These are phyloP conservation scores for Acronicta leporina DNA, from an alignment of 2,888 invertebrate genomes.

Conservation along the genomic window DNA sequence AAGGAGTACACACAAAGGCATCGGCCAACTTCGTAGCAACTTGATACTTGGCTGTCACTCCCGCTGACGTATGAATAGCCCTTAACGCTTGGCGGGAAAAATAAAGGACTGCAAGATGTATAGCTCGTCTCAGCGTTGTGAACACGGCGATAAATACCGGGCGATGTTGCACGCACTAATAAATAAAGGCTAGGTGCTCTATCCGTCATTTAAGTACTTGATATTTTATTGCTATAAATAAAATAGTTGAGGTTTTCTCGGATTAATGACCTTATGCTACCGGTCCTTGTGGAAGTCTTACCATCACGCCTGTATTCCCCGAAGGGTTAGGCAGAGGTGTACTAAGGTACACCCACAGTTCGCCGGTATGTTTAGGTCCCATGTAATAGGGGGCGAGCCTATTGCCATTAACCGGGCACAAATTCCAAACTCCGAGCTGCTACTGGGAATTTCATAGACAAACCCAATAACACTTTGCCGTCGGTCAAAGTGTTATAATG, in stretches of 20 bases:
- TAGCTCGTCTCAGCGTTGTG: slow-evolving; percentile 12
- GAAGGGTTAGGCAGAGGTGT: too few relatives aligned
- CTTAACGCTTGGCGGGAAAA: slow-evolving; percentile 19
- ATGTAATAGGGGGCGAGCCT: too few relatives aligned
- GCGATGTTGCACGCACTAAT: slow-evolving; percentile 22
- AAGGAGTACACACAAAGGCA: slow-evolving; percentile 32
- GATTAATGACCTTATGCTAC: too few relatives aligned
- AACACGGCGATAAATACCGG: slow-evolving; percentile 37
- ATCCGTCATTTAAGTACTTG: slow-evolving; percentile 11
- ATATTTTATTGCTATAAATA: slow-evolving; percentile 11
- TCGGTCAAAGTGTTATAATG: too few relatives aligned
- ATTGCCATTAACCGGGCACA: too few relatives aligned
- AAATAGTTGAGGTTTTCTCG: neutral
- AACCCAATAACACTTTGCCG: too few relatives aligned
- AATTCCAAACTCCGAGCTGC: too few relatives aligned
- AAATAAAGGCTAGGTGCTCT: slow-evolving; percentile 31
- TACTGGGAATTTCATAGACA: too few relatives aligned
- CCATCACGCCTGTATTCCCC: too few relatives aligned
- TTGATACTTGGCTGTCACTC: neutral
- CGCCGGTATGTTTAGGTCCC: too few relatives aligned
- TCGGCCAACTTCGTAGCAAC: slow-evolving; percentile 2
- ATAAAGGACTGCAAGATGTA: slow-evolving; percentile 38
- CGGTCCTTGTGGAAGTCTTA: too few relatives aligned
- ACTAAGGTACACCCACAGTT: too few relatives aligned
- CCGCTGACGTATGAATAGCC: slow-evolving; percentile 40